Conservation (phyloP, 1,140 invertebrate genomes). For the Zaprionus vittiger region DNA sequence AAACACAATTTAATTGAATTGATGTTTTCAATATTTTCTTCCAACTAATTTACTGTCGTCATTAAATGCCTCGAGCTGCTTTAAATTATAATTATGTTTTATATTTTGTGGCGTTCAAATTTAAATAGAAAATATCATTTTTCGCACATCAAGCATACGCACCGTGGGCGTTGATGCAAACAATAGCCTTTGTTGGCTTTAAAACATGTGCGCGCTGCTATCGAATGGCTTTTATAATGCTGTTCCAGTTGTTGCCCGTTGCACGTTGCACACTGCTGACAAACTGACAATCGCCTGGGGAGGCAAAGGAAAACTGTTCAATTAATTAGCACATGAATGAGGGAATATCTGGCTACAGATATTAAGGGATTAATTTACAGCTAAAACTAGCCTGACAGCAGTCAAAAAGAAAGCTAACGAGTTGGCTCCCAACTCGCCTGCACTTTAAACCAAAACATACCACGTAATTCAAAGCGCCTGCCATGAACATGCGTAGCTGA, state of each 20-base stretch:
- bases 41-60: too few species aligned
- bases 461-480: slow-evolving; percentile 51
- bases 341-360: slow-evolving; percentile 3
- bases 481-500: slow-evolving; percentile 69
- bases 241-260: background rate
- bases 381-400: slow-evolving; percentile 22
- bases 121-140: background rate
- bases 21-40: background rate
- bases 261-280: slow-evolving; percentile 3
- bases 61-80: too few species aligned
- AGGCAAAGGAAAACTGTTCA: slow-evolving; percentile 47
- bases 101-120: background rate
- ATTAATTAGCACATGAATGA: slow-evolving; percentile 49
- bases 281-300: slow-evolving; percentile 14
- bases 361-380: background rate
- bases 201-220: slow-evolving; percentile 31
- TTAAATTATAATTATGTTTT: too few species aligned
- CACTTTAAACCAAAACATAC: slow-evolving; percentile 59
- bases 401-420: slow-evolving; percentile 52
- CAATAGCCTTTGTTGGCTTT: slow-evolving; percentile 29
- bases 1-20: too few species aligned
- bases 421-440: slow-evolving; percentile 9
- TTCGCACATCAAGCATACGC: slow-evolving; percentile 3
- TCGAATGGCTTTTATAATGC: slow-evolving; percentile 25
- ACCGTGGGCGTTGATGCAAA: slow-evolving; percentile 9